Evolutionary conservation across 92 coral and sea anemone genomes (phyloP), one percentile per base, ranked within the genome.

Genomic region (Siderastrea siderea): DNA sequence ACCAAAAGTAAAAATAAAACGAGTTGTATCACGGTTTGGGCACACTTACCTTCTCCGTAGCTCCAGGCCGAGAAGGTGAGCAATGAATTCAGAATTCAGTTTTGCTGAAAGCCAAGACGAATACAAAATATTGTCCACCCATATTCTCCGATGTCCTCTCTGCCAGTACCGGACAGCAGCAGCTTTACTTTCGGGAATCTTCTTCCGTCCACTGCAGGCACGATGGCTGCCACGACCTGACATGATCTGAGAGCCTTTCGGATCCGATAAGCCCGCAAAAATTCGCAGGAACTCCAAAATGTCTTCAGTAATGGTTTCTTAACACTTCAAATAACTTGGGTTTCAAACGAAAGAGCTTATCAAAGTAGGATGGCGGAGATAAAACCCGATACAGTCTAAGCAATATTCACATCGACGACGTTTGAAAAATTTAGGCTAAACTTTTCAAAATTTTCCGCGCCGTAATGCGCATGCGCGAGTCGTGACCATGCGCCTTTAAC

Each of bases 391-490:
- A 3, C n/a, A 63, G 26, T 10, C 45, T 63, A 15, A 17, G 7
- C 43, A 13, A 63, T n/a, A 6, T 5, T 63, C n/a, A 63, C 68
- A 6, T 17, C 68, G 68, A 2, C 26, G 6, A 6, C 17, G 26
- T n/a, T 63, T 63, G 68, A 63, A 63, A 63, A 63, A 63, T 63
- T 15, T 63, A 63, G 68, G 19, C 68, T 63, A 63, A 63, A 63
- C 68, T 17, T 63, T 63, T 63, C 68, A 63, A 63, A n/a, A 63
- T 15, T 17, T 15, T 63, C 15, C 19, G n/a, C 68, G 68, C 68
- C 68, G n/a, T 63, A 63, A 63, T 63, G 68, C n/a, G 68, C 68
- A 62, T 62, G 68, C 68, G 68, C 68, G 19, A 62, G 16, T 62
- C 2, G 6, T 62, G 26, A 62, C 15, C 68, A 53, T 53, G 57